Conservation (phyloP, 2,113 vertebrate genomes). For the Pollachius pollachius region DNA sequence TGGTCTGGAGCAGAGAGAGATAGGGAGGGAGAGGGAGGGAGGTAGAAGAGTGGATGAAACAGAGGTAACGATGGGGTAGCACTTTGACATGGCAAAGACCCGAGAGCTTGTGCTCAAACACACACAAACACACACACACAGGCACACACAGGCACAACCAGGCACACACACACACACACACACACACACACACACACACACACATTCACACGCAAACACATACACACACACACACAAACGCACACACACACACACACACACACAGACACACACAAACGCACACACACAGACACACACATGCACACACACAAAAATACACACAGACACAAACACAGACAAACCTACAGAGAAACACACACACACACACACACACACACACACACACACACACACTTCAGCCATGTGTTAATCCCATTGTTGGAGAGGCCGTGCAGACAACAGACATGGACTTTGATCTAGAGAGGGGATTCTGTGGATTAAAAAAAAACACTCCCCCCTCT, state of each 20-base stretch:
- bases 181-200: too few species aligned
- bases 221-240: too few species aligned
- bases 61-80: background rate
- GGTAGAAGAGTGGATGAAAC: too few species aligned
- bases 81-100: too few species aligned
- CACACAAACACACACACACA: too few species aligned
- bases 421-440: conserved; percentile 53
- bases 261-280: too few species aligned
- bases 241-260: too few species aligned
- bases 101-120: too few species aligned
- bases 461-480: conserved; percentile 65
- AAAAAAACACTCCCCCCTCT: conserved; percentile 24
- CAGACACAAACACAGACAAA: too few species aligned
- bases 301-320: background rate
- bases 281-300: background rate
- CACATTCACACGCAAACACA: too few species aligned
- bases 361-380: background rate
- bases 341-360: background rate
- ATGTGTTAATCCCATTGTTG: conserved; percentile 58
- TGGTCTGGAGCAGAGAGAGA: conserved; percentile 75
- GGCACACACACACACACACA: too few species aligned
- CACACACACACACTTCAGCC: background rate
- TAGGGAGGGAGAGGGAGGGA: background rate
- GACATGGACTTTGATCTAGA: conserved; percentile 60
- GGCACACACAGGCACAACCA: too few species aligned